These are phyloP conservation scores for Phanerotoma sp. DNA, from an alignment of 2,888 invertebrate species.

Conservation along the genomic window DNA sequence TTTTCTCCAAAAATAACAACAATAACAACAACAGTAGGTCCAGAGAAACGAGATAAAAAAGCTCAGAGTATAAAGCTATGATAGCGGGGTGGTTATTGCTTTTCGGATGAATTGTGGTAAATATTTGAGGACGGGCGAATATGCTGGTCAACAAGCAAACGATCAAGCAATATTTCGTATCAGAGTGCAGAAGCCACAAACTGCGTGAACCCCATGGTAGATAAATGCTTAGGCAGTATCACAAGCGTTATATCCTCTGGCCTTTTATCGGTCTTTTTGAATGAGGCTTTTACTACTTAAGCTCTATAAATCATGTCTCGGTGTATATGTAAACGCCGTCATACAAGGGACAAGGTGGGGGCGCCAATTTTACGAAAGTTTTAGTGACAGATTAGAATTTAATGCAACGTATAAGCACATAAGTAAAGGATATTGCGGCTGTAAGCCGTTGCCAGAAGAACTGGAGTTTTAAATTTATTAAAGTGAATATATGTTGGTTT, in stretches of 20 bases:
- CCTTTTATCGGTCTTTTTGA: not conserved
- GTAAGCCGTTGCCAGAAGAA: not conserved
- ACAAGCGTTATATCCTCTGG: conserved; percentile 5
- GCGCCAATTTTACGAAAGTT: conserved; percentile 4
- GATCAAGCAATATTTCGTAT: conserved; percentile 1
- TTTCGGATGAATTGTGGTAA: not conserved
- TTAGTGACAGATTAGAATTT: conserved; percentile 22
- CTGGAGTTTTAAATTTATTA: not conserved
- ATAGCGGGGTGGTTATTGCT: conserved; percentile 1
- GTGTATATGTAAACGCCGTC: conserved; percentile 9
- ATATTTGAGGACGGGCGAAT: conserved; percentile 12
- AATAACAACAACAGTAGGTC: too few species aligned
- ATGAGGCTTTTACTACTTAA: conserved; percentile 5
- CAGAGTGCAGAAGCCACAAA: conserved; percentile 6
- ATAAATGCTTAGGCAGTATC: not conserved
- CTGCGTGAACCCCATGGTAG: not conserved
- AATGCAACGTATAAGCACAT: conserved; percentile 15
- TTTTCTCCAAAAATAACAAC: too few species aligned
- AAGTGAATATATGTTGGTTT: not conserved
- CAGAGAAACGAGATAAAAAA: too few species aligned
- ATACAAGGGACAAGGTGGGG: too few species aligned
- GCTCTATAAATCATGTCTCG: conserved; percentile 21
- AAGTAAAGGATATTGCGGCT: not conserved
- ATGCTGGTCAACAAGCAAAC: conserved; percentile 4
- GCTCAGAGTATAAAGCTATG: too few species aligned